A percentile compares a stretch with the other conserved stretches of the same genome.
Evolutionary conservation across 2,113 vertebrate genomes (phyloP).

Genomic region (Drymodes brunneopygia): DNA sequence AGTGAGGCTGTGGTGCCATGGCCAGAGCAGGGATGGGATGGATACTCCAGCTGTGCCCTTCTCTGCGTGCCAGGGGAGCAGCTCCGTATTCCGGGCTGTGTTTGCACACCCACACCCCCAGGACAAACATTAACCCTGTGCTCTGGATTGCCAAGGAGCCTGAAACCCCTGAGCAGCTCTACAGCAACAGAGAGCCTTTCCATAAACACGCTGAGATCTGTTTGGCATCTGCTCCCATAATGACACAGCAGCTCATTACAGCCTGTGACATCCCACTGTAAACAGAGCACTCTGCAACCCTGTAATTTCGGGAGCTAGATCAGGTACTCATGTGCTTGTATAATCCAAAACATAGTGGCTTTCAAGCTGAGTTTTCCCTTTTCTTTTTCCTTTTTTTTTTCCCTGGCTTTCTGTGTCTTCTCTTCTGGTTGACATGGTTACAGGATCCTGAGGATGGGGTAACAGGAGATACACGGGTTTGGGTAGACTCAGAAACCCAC

Average conservation of each 20-base stretch:
- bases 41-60: not conserved
- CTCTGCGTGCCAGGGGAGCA: not conserved
- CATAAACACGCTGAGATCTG: not conserved
- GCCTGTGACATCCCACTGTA: constrained; percentile 26
- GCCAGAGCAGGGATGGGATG: not conserved
- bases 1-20: rapidly evolving
- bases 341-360: constrained; percentile 12
- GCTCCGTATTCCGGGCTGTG: not conserved
- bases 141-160: not conserved
- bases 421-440: constrained; percentile 58
- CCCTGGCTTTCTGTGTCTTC: not conserved
- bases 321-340: constrained; percentile 20
- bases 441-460: constrained; percentile 27
- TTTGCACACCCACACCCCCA: not conserved
- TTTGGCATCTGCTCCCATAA: constrained; percentile 34
- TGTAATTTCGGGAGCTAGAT: constrained; percentile 3
- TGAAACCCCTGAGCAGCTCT: not conserved
- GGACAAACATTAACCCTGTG: not conserved
- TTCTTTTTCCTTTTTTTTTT: not conserved
- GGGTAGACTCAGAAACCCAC: not conserved
- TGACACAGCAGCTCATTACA: constrained; percentile 37
- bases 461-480: not conserved
- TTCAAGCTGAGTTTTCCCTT: not conserved
- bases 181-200: not conserved
- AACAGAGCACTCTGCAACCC: not conserved